A percentile compares a stretch with the other conserved stretches of the same genome.
Evolutionary conservation across 2,113 vertebrate species (phyloP).

Genomic region (Laticauda colubrina): DNA sequence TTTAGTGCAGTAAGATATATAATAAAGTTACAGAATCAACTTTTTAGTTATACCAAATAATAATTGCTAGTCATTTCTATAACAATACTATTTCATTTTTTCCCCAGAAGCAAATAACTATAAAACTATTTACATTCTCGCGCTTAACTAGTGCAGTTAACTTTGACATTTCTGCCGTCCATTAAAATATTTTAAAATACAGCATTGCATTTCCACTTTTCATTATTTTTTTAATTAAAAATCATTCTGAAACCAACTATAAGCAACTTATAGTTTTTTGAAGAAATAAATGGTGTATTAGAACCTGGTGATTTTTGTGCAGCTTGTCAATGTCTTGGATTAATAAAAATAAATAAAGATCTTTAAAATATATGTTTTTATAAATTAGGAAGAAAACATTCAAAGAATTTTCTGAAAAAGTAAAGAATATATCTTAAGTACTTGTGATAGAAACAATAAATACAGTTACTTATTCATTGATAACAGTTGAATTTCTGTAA

Average conservation of each 20-base stretch:
- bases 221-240: background rate
- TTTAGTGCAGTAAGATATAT: background rate
- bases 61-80: background rate
- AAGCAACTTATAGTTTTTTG: background rate
- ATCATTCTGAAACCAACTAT: background rate
- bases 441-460: slow-evolving; percentile 17
- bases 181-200: background rate
- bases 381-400: background rate
- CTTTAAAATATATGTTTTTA: background rate
- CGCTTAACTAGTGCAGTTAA: background rate
- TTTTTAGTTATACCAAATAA: background rate
- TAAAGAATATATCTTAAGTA: background rate
- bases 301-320: background rate
- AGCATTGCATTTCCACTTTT: background rate
- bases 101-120: background rate
- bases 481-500: background rate
- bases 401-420: background rate
- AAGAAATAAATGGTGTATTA: background rate
- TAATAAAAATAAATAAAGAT: background rate
- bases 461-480: background rate
- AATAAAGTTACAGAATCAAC: background rate
- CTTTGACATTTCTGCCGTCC: background rate
- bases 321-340: background rate
- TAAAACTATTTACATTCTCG: background rate
- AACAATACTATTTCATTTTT: background rate